Evolutionary conservation across 2,888 invertebrate species (phyloP).

Genomic region (Caenorhabditis drosophilae): DNA sequence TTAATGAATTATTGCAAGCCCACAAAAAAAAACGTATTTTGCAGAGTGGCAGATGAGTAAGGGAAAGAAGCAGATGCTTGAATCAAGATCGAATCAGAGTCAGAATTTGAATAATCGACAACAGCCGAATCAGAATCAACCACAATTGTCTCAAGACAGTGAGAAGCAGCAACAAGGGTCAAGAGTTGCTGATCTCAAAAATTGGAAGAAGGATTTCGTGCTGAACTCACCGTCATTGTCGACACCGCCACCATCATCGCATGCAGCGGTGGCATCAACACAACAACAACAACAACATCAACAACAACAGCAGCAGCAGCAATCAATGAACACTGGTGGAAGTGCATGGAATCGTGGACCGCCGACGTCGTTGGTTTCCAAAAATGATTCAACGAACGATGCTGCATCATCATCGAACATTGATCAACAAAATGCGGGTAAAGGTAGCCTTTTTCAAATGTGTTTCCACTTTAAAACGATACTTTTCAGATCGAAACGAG

Average conservation of each 20-base stretch:
- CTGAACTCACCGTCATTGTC: slow-evolving; percentile 14
- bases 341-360: slow-evolving; percentile 49
- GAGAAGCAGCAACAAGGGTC: too few relatives aligned
- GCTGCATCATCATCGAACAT: slow-evolving; percentile 1
- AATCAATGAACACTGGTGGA: too few relatives aligned
- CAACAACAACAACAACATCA: too few relatives aligned
- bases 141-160: too few relatives aligned
- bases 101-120: not conserved
- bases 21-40: not conserved
- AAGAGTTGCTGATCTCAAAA: slow-evolving; percentile 25
- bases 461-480: not conserved
- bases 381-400: slow-evolving; percentile 1
- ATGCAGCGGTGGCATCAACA: too few relatives aligned
- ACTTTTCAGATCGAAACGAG: not conserved
- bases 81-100: slow-evolving; percentile 12
- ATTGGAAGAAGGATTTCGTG: slow-evolving; percentile 17
- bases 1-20: not conserved
- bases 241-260: not conserved
- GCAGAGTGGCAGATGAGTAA: slow-evolving; percentile 15
- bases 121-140: slow-evolving; percentile 2
- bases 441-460: not conserved
- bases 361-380: slow-evolving; percentile 27
- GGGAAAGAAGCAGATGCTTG: slow-evolving; percentile 26
- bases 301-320: too few relatives aligned
- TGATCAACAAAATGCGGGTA: not conserved